Percentiles rank a stretch among this genome's conserved stretches.
Evolutionary conservation across 1,140 invertebrate genomes (phyloP).

Genomic region (Heliconius eleuchia): DNA sequence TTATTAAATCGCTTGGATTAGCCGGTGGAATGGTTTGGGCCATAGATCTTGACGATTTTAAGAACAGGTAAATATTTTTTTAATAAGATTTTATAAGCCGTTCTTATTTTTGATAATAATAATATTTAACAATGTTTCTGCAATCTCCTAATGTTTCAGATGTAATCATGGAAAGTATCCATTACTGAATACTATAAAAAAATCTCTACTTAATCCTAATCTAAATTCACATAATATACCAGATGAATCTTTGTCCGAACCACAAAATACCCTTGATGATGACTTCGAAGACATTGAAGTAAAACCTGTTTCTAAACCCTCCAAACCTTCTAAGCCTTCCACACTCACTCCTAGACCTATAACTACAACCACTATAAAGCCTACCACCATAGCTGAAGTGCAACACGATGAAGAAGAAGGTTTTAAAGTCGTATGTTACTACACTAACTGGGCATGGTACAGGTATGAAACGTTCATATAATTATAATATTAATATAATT

Average conservation of each 20-base stretch:
- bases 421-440: conserved; percentile 93
- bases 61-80: conserved; percentile 79
- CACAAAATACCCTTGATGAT: conserved; percentile 55
- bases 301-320: conserved; percentile 43
- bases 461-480: conserved; percentile 56
- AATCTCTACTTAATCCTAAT: conserved; percentile 82
- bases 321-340: not conserved
- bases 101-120: not conserved
- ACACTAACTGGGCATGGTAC: conserved; percentile 97
- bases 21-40: conserved; percentile 96
- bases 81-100: too few species aligned
- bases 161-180: conserved; percentile 90
- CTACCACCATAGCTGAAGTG: conserved; percentile 42
- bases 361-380: conserved; percentile 30
- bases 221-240: conserved; percentile 45
- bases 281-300: conserved; percentile 73
- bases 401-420: conserved; percentile 58
- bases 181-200: conserved; percentile 86
- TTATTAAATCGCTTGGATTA: conserved; percentile 87
- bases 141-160: conserved; percentile 50
- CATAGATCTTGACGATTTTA: conserved; percentile 93
- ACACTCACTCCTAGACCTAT: conserved; percentile 1
- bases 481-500: not conserved
- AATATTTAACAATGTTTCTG: conserved; percentile 13
- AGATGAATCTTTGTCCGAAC: conserved; percentile 46